Evolutionary conservation across 2,888 invertebrate species (phyloP).

Genomic region (Aspidapion aeneum): DNA sequence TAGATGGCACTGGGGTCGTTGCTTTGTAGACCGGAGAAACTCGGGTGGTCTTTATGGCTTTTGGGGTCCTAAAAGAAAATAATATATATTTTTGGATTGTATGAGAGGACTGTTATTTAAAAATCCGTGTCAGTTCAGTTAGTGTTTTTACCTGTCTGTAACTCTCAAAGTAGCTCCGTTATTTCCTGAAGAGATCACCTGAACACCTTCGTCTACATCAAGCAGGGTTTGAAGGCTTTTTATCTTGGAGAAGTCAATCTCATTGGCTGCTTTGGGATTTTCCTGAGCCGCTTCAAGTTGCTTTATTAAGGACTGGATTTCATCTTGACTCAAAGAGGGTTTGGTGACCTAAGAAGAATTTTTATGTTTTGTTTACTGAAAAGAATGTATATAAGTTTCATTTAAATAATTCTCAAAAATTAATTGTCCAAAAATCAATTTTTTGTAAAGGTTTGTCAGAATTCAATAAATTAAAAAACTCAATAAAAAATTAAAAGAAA

Average conservation of each 20-base stretch:
- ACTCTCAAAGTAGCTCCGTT: constrained; percentile 31
- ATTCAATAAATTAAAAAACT: too few relatives aligned
- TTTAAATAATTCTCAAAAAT: too few relatives aligned
- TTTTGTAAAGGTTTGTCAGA: too few relatives aligned
- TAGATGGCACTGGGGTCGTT: constrained; percentile 22
- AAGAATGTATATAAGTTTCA: too few relatives aligned
- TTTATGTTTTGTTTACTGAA: too few relatives aligned
- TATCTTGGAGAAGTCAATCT: constrained; percentile 39
- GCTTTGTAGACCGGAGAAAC: neutral
- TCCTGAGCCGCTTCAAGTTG: constrained; percentile 36
- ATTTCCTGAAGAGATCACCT: constrained; percentile 32
- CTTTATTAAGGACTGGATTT: constrained; percentile 22
- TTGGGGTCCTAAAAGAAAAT: neutral
- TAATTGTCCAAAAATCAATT: too few relatives aligned
- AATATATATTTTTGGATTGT: too few relatives aligned
- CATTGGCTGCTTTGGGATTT: constrained; percentile 39
- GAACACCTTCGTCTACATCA: constrained; percentile 33
- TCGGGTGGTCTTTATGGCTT: neutral
- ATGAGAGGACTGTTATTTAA: too few relatives aligned
- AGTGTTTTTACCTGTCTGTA: neutral
- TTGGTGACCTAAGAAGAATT: too few relatives aligned
- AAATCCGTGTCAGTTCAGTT: neutral
- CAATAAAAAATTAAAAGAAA: too few relatives aligned
- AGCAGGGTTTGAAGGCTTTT: constrained; percentile 38
- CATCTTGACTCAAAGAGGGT: constrained; percentile 20